These are phyloP conservation scores for Pitta sordida DNA, from an alignment of 2,113 vertebrate genomes.

Conservation along the genomic window DNA sequence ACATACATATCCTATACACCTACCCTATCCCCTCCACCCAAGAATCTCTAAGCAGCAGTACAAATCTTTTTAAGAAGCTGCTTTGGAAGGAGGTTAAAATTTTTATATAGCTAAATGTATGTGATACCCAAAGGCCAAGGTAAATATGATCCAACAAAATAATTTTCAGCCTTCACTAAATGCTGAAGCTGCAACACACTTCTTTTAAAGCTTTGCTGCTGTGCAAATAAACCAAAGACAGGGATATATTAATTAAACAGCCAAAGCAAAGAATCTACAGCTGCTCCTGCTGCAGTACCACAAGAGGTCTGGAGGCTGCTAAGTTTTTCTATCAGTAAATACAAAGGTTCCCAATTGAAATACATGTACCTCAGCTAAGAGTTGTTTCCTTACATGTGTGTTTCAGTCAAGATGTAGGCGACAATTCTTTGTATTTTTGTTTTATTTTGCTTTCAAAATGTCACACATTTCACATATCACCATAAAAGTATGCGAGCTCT, in stretches of 20 bases:
- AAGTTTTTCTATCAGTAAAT: neutral
- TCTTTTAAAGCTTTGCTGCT: neutral
- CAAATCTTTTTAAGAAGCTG: neutral
- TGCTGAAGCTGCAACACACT: neutral
- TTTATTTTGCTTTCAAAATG: neutral
- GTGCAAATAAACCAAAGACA: neutral
- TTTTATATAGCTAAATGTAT: neutral
- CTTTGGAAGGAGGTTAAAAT: neutral
- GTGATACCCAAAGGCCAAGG: neutral
- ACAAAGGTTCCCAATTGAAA: neutral
- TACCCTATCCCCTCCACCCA: neutral
- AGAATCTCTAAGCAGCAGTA: neutral
- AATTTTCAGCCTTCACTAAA: neutral
- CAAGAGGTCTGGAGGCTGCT: neutral
- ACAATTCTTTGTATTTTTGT: neutral
- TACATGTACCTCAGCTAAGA: neutral
- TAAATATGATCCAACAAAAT: neutral
- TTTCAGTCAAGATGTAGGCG: neutral
- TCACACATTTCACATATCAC: neutral
- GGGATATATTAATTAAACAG: neutral
- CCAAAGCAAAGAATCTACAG: neutral
- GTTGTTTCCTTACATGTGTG: neutral
- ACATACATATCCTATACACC: neutral
- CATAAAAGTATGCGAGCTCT: neutral
- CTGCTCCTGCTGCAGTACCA: neutral